Evolutionary conservation across 2,888 invertebrate genomes (phyloP), one percentile per base, ranked within the genome.

Genomic region (Campoplex nolae): DNA sequence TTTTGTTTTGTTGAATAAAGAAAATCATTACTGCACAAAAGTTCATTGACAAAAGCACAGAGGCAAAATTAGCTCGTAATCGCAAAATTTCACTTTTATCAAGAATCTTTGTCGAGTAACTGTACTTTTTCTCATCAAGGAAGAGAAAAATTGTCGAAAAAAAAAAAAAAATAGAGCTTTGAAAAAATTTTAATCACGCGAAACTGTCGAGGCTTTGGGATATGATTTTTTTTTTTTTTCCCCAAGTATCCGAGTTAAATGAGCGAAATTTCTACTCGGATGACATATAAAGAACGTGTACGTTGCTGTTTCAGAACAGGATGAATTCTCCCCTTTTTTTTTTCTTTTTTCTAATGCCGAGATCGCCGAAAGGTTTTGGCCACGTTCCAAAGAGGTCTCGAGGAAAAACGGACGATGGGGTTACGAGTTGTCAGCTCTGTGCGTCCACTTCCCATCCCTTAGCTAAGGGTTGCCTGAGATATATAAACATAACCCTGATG

Each of bases 351-450:
- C 38, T 16, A 32, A 54, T 73, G 62, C 73, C n/a, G 51, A 81
- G 77, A 81, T 77, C 54, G 77, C 83, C 80, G 81, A 85, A 85
- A 88, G 88, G 80, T 90, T 89, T 89, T 91, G 91, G 91, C 91
- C 71, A 71, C 58, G 38, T 76, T 91, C 91, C 92, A 92, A 90
- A 81, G 81, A 84, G 86, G 84, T 75, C 84, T 70, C 73, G 86
- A 87, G 87, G 76, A 76, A 82, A 67, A 83, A 88, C 68, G 78
- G 73, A 82, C 77, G 81, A 82, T 75, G 83, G 65, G 75, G 85
- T 73, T 88, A 51, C 90, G 89, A 88, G 51, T 70, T 76, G 73
- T 51, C 45, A 65, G 51, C 58, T 68, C 42, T 75, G 62, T 79
- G 78, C 79, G 75, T 71, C 65, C 83, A 74, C 80, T 35, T 56